Evolutionary conservation across 1,140 invertebrate genomes (phyloP).

Genomic region (Tetramorium parvispinum): DNA sequence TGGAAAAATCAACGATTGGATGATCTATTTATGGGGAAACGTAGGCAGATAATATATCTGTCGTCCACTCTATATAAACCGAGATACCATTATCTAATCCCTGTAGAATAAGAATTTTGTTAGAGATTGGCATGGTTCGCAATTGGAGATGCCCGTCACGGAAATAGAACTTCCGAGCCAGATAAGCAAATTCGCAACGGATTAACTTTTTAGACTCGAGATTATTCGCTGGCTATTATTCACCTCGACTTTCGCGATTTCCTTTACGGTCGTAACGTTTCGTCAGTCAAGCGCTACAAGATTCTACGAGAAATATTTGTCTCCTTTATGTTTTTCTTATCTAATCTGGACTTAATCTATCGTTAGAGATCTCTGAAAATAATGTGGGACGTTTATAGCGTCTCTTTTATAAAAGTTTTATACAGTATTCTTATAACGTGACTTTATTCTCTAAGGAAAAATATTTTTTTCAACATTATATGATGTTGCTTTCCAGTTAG

Average conservation of each 20-base stretch:
- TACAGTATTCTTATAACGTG: neutral
- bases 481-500: neutral
- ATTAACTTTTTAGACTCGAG: constrained; percentile 28
- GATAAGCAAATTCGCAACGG: constrained; percentile 49
- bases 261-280: constrained; percentile 37
- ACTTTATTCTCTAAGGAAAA: neutral
- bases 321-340: constrained; percentile 42
- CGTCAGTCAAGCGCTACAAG: constrained; percentile 19
- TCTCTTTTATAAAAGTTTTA: neutral
- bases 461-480: neutral
- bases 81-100: constrained; percentile 35
- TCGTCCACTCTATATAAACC: neutral
- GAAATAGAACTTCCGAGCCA: constrained; percentile 50
- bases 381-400: neutral
- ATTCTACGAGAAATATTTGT: constrained; percentile 43
- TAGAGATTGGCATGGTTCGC: constrained; percentile 9
- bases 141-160: constrained; percentile 54
- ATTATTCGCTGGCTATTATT: constrained; percentile 43
- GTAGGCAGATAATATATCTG: neutral
- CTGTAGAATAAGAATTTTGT: constrained; percentile 32
- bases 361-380: constrained; percentile 13
- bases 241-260: constrained; percentile 33
- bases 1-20: neutral
- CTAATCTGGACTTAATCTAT: constrained; percentile 48
- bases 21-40: no score